Conservation (phyloP, 2,888 invertebrate species). For the Drosophila limbata region DNA sequence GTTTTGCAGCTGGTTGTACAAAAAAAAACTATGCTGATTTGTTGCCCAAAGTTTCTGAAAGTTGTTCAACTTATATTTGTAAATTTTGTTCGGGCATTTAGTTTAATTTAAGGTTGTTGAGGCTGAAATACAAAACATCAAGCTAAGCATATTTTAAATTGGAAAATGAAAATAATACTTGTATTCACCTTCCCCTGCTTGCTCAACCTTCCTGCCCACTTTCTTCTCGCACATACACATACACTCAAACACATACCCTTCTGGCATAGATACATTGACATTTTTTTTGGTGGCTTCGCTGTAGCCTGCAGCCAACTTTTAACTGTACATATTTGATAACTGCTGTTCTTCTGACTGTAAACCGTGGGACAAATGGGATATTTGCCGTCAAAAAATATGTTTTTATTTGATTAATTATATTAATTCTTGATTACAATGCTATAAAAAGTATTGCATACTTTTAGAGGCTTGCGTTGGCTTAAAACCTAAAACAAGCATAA, state of each 20-base stretch:
- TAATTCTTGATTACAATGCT: too few species aligned
- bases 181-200: neutral
- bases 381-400: neutral
- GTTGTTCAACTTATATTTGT: neutral
- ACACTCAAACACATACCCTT: neutral
- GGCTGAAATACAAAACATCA: neutral
- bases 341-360: neutral
- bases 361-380: neutral
- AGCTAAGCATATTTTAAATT: neutral
- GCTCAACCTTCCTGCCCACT: neutral
- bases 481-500: too few species aligned
- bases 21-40: neutral
- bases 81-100: neutral
- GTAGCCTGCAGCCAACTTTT: conserved; percentile 2
- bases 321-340: conserved; percentile 18
- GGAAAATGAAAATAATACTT: neutral
- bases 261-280: conserved; percentile 25
- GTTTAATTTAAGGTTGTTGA: neutral
- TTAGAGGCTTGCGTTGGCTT: too few species aligned
- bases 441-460: too few species aligned
- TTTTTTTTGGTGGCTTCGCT: conserved; percentile 40
- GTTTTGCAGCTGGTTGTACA: neutral
- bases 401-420: too few species aligned
- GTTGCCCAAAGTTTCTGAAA: neutral
- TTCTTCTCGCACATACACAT: neutral